Evolutionary conservation across 2,797 vertebrate genomes (phyloP).

Genomic region (Tragopan temminckii): DNA sequence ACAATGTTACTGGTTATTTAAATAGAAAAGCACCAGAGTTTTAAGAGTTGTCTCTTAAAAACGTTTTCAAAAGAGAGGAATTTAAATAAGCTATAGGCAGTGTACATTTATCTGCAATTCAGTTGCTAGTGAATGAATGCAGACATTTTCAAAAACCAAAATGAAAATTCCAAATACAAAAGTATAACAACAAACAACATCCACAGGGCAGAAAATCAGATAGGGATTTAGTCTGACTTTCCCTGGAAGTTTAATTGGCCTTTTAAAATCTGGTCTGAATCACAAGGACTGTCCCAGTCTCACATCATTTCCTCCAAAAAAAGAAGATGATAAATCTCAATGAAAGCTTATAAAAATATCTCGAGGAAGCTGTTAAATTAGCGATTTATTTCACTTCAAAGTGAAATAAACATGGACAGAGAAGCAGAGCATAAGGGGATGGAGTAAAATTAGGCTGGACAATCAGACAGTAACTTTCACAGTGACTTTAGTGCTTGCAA

Average conservation of each 20-base stretch:
- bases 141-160: not conserved
- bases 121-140: not conserved
- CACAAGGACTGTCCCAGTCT: not conserved
- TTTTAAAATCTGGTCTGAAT: constrained; percentile 6
- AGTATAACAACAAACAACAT: not conserved
- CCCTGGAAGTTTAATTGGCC: not conserved
- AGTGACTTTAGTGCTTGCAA: not conserved
- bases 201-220: not conserved
- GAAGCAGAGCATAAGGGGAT: not conserved
- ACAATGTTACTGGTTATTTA: not conserved
- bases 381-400: not conserved
- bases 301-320: not conserved
- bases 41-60: not conserved
- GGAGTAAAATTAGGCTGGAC: not conserved
- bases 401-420: not conserved
- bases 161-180: not conserved
- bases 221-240: not conserved
- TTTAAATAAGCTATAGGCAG: not conserved
- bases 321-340: not conserved
- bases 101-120: not conserved
- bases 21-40: not conserved
- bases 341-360: not conserved
- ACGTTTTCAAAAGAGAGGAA: not conserved
- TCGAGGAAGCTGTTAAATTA: not conserved
- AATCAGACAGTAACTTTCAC: not conserved